These are phyloP conservation scores for Caradrina clavipalpis DNA, from an alignment of 2,888 invertebrate species.

Conservation along the genomic window DNA sequence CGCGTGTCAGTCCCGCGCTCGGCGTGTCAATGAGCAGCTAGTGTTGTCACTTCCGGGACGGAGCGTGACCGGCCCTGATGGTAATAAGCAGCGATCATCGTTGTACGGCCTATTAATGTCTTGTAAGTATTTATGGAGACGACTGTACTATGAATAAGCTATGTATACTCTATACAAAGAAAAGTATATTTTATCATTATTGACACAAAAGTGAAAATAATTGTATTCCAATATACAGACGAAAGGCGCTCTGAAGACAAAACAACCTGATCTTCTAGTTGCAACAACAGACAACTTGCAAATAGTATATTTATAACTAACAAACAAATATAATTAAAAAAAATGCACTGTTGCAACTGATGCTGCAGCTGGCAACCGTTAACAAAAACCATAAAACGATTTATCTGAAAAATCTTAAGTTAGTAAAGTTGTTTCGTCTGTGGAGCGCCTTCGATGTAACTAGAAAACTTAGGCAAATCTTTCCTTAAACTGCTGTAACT, in stretches of 20 bases:
- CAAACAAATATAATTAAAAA: not conserved
- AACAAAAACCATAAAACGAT: too few relatives aligned
- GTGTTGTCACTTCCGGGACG: conserved; percentile 70
- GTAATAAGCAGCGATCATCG: conserved; percentile 64
- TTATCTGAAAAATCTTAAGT: too few relatives aligned
- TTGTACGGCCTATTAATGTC: conserved; percentile 63
- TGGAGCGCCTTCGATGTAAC: too few relatives aligned
- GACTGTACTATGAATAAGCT: conserved; percentile 33
- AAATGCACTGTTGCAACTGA: not conserved
- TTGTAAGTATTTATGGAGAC: conserved; percentile 59
- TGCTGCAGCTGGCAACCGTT: not conserved
- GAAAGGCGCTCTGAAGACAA: not conserved
- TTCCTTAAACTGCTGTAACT: too few relatives aligned
- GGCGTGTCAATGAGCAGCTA: conserved; percentile 66
- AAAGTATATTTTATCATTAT: not conserved
- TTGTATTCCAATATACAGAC: not conserved
- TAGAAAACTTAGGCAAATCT: too few relatives aligned
- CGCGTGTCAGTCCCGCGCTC: conserved; percentile 65
- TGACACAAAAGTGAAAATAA: not conserved
- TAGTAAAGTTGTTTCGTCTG: too few relatives aligned
- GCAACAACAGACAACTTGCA: not conserved
- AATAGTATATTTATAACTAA: too few relatives aligned
- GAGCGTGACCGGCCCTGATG: conserved; percentile 68
- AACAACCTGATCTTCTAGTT: not conserved
- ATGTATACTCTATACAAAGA: not conserved